Percentiles rank a stretch among this genome's conserved stretches.
These are phyloP conservation scores for Philereme transversata DNA, from an alignment of 2,888 invertebrate species.

Conservation along the genomic window DNA sequence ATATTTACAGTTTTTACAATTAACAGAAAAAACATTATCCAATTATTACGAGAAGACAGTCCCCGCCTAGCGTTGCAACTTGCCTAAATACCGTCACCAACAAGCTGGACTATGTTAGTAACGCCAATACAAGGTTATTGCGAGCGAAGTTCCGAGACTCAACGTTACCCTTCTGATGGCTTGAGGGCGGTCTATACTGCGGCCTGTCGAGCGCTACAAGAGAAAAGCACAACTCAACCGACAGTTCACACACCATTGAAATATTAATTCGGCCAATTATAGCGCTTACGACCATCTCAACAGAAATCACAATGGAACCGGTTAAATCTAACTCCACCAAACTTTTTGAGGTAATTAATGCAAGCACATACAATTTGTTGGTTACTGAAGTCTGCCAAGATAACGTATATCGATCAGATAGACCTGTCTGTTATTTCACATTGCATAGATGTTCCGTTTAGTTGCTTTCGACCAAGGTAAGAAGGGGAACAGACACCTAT, in stretches of 20 bases:
- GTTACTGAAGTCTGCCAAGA: constrained; percentile 25
- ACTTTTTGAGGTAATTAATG: constrained; percentile 29
- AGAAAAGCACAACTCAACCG: constrained; percentile 79
- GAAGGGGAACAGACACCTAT: constrained; percentile 29
- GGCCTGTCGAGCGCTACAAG: constrained; percentile 75
- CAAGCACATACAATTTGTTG: constrained; percentile 34
- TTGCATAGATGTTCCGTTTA: constrained; percentile 29
- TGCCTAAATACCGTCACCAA: constrained; percentile 74
- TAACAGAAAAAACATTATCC: constrained; percentile 36
- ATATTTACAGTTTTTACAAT: constrained; percentile 54
- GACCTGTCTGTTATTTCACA: constrained; percentile 40
- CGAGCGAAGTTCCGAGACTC: constrained; percentile 59
- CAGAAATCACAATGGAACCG: constrained; percentile 35
- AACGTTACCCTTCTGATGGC: constrained; percentile 81
- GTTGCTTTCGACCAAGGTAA: constrained; percentile 19
- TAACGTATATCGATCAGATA: constrained; percentile 29
- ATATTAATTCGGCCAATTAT: constrained; percentile 42
- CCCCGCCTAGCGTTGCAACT: constrained; percentile 62
- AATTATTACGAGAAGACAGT: constrained; percentile 53
- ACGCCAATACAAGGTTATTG: constrained; percentile 62
- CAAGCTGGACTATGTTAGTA: constrained; percentile 71
- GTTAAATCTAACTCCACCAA: constrained; percentile 39
- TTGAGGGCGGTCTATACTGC: constrained; percentile 73
- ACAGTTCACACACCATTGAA: constrained; percentile 64
- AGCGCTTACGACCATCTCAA: constrained; percentile 39